Evolutionary conservation across 2,888 invertebrate genomes (phyloP).

Genomic region (Steinernema hermaphroditum): DNA sequence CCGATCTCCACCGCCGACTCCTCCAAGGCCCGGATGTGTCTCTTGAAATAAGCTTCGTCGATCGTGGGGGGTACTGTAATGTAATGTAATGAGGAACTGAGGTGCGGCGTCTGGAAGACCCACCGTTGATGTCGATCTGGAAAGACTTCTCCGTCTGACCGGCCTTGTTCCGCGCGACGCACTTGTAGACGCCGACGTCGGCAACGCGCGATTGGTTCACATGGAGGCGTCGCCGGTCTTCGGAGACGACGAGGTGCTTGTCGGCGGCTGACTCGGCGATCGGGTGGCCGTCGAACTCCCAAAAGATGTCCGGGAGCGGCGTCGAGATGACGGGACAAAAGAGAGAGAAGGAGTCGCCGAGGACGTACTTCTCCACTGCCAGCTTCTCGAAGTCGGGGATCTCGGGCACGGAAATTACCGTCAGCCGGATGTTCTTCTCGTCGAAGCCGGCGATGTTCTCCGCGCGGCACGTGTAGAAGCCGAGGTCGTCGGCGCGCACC

Average conservation of each 20-base stretch:
- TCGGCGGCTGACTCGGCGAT: conserved; percentile 42
- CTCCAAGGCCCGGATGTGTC: conserved; percentile 64
- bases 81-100: not conserved
- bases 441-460: conserved; percentile 73
- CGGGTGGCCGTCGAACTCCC: conserved; percentile 58
- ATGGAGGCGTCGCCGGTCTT: conserved; percentile 60
- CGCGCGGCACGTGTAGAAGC: conserved; percentile 73
- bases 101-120: not conserved
- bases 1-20: conserved; percentile 65
- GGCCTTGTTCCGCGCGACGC: conserved; percentile 63
- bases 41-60: conserved; percentile 55
- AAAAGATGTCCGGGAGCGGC: conserved; percentile 63
- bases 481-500: conserved; percentile 67
- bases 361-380: conserved; percentile 46
- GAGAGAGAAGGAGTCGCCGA: conserved; percentile 56
- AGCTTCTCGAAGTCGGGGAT: conserved; percentile 58
- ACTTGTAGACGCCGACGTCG: conserved; percentile 65
- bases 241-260: conserved; percentile 51
- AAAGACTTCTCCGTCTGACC: conserved; percentile 63
- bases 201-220: conserved; percentile 44
- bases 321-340: conserved; percentile 64
- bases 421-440: conserved; percentile 70
- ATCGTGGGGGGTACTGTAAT: conserved; percentile 61
- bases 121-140: conserved; percentile 62
- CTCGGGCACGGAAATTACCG: conserved; percentile 69